Evolutionary conservation across 2,113 vertebrate species (phyloP), one percentile per base, ranked within the genome.

Genomic region (Semnornis frantzii): DNA sequence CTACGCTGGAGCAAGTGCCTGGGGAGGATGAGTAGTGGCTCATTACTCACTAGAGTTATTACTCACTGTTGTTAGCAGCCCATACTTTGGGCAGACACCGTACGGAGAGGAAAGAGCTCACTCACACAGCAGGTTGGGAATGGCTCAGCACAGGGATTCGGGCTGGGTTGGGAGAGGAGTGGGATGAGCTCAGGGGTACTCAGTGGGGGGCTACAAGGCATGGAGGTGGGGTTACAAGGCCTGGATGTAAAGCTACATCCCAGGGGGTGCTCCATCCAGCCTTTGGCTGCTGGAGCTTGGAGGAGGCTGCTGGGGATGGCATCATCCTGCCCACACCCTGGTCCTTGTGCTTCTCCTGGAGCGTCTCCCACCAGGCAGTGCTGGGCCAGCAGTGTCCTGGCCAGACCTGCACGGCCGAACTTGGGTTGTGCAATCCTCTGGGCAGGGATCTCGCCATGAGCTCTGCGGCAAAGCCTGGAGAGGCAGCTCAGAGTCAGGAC

Each of bases 21-120:
- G 93, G 91, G 83, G 80, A 91, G 60, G 95, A 96, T 96, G 94
- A 95, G 94, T 81, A 94, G 95, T 0, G 2, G 52, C 58, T 87
- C 15, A 59, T 96, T 95, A 95, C 91, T 96, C 95, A 95, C 76
- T 66, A 18, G 5, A 1, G 6, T 81, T 21, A 65, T 94, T 96
- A 94, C 76, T 96, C 92, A 88, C 72, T 12, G 73, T 2, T 73
- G 76, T 37, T 84, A 88, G 3, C 80, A 77, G 57, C 9, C 8
- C 21, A 25, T 44, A 1, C 76, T 55, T 60, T 3, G 23, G 9
- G 2, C 50, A 48, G 74, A 16, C 8, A 12, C 58, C 65, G 34
- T 9, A 28, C 1, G 57, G 85, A 60, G 10, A 6, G 12, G 89
- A 66, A 27, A 60, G 82, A 10, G 8, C 74, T 31, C 0, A 18